Conservation (phyloP, 2,113 vertebrate species). For the Lates calcarifer region DNA sequence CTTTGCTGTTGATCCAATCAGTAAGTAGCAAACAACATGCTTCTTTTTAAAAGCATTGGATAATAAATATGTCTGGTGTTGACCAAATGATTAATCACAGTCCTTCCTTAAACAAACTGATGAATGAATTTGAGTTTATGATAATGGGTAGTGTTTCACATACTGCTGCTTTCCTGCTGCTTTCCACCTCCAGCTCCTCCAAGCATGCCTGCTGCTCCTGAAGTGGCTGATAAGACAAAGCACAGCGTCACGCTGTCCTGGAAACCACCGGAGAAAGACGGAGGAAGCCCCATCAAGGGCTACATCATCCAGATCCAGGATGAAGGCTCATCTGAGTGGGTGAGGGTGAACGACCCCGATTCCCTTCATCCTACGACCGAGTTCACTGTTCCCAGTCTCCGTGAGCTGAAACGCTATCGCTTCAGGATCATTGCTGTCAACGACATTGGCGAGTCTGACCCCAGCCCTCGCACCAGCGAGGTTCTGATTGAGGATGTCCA, state of each 20-base stretch:
- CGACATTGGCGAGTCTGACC: slow-evolving; percentile 95
- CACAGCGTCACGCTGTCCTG: slow-evolving; percentile 92
- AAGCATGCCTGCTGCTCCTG: slow-evolving; percentile 92
- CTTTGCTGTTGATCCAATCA: slow-evolving; percentile 92
- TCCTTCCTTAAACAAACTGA: not conserved
- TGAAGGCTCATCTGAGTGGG: slow-evolving; percentile 92
- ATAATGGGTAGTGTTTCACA: not conserved
- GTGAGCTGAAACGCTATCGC: slow-evolving; percentile 92
- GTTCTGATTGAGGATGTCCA: slow-evolving; percentile 92
- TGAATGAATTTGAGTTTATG: not conserved
- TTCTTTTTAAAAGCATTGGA: not conserved
- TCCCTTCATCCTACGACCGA: slow-evolving; percentile 90
- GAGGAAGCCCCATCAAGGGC: slow-evolving; percentile 96
- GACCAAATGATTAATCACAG: not conserved
- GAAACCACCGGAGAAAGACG: slow-evolving; percentile 94
- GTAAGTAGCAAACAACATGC: slow-evolving; percentile 85
- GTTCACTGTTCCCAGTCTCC: slow-evolving; percentile 92
- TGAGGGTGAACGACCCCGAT: slow-evolving; percentile 91
- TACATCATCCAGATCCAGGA: slow-evolving; percentile 98
- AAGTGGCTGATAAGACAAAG: slow-evolving; percentile 94
- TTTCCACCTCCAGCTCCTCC: slow-evolving; percentile 91
- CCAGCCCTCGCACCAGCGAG: slow-evolving; percentile 92
- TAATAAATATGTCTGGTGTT: not conserved
- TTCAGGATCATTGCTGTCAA: slow-evolving; percentile 98
- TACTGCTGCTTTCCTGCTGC: slow-evolving; percentile 5